Evolutionary conservation across 2,888 invertebrate species (phyloP), one percentile per base, ranked within the genome.

Genomic region (Callyntrura sp.): DNA sequence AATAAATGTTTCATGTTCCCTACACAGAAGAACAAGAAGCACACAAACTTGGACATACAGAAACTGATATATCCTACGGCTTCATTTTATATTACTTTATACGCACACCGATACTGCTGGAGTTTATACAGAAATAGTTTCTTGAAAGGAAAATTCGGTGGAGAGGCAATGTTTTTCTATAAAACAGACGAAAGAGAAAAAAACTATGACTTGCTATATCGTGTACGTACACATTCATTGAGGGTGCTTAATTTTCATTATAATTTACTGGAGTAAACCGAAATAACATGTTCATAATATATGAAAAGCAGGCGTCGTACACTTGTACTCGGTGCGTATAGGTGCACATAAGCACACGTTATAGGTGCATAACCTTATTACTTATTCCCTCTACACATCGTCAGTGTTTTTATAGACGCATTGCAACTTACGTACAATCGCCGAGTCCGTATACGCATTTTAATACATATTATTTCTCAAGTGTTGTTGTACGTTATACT

Each of bases 191-290:
- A 68, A 23, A 82, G 57, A 84, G 17, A n/a, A 60, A 73, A 84
- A 73, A n/a, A 43, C 45, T 45, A 73, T n/a, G 25, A 25, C 25
- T 25, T 51, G 9, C 45, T 51, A 14, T 17, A 14, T 17, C n/a
- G n/a, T n/a, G 5, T 35, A 35, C 6, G 6, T 35, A 35, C 17
- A 48, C 51, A 73, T 23, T 25, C 23, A 12, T 3, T 25, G 55
- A 78, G 55, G 25, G 35, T 78, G 78, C 68, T 85, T 76, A 73
- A 85, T 73, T 85, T 55, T 84, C 43, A 84, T 84, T 84, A 60
- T 85, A 85, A 85, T 85, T 85, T 73, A 85, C 73, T 60, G 60
- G 73, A 85, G 85, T 23, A 85, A 62, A 68, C 9, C 25, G 78
- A 78, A 78, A 28, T 23, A 25, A 62, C 25, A 35, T 35, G 35